Evolutionary conservation across 2,888 invertebrate genomes (phyloP).

Genomic region (Urechis unicinctus): DNA sequence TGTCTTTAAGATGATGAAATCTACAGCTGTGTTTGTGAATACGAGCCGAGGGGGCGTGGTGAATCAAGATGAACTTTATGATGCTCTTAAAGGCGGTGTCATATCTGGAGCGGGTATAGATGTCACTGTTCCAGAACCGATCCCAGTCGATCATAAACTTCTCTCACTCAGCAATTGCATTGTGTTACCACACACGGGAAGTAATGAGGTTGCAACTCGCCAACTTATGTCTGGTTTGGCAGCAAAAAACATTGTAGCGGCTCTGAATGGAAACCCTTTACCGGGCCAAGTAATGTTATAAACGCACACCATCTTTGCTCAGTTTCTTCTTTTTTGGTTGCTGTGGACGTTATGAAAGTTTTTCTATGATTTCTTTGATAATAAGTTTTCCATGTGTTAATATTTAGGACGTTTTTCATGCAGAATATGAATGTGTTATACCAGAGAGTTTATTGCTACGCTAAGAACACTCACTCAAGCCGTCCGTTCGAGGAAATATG

Average conservation of each 20-base stretch:
- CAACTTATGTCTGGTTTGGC: conserved; percentile 71
- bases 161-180: conserved; percentile 74
- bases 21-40: conserved; percentile 77
- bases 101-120: conserved; percentile 84
- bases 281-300: too few species aligned
- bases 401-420: too few species aligned
- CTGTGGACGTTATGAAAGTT: too few species aligned
- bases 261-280: conserved; percentile 66
- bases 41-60: conserved; percentile 63
- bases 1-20: conserved; percentile 84
- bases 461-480: too few species aligned
- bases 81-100: conserved; percentile 58
- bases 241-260: conserved; percentile 73
- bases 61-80: conserved; percentile 64
- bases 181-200: conserved; percentile 79
- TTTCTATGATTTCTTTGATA: too few species aligned
- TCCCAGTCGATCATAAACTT: conserved; percentile 71
- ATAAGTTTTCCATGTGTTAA: too few species aligned
- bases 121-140: conserved; percentile 84
- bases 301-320: too few species aligned
- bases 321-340: too few species aligned
- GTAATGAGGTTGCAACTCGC: conserved; percentile 71
- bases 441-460: too few species aligned
- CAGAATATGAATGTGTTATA: too few species aligned
- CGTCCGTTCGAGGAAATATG: too few species aligned